These are phyloP conservation scores for Enteromius trimaculatus DNA, from an alignment of 2,797 vertebrate genomes.

Conservation along the genomic window DNA sequence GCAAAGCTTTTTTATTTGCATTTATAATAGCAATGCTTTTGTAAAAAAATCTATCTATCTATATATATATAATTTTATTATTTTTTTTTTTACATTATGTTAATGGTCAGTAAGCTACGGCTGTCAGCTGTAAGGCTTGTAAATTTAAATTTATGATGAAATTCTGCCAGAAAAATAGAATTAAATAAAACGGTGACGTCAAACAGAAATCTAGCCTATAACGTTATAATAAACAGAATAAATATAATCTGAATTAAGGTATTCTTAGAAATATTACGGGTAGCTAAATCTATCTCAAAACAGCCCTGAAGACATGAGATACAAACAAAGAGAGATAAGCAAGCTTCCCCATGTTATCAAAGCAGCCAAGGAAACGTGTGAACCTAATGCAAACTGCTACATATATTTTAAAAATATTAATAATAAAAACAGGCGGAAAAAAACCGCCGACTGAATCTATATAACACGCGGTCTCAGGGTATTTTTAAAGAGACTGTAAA, in stretches of 20 bases:
- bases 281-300: constrained; percentile 22
- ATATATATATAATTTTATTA: too few relatives aligned
- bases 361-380: not conserved
- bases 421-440: not conserved
- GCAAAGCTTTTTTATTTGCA: not conserved
- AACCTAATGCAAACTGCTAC: not conserved
- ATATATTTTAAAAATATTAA: not conserved
- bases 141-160: not conserved
- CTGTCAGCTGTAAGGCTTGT: not conserved
- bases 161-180: not conserved
- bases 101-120: not conserved
- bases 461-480: constrained; percentile 1
- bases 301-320: not conserved
- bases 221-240: not conserved
- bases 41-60: too few relatives aligned
- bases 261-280: not conserved
- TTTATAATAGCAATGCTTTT: not conserved
- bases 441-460: constrained; percentile 33
- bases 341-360: not conserved
- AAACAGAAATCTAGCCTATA: not conserved
- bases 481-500: constrained; percentile 47
- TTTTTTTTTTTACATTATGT: not conserved
- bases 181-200: not conserved
- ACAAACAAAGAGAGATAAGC: not conserved
- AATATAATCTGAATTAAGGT: not conserved